Base-by-base conservation (phyloP, 2,797 vertebrate species). In the Dermochelys coriacea region DNA sequence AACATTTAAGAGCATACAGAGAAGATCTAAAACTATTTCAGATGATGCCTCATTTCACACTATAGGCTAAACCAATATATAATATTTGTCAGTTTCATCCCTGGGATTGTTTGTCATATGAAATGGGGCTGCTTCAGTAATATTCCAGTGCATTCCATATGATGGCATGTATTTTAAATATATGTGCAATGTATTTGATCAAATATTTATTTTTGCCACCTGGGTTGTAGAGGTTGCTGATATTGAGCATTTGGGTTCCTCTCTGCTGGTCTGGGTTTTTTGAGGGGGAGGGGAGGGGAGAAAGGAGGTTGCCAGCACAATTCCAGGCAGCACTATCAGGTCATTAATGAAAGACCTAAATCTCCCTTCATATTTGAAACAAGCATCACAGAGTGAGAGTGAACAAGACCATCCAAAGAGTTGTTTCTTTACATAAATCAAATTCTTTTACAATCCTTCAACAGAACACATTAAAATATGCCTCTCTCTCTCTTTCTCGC, bases 401-500 rank as follows among this genome's bases (percentile, higher is more conserved):
- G 88, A 89, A 55, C 0, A 1, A 89, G 78, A 91, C 86, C 71
- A 59, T 37, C 87, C 84, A 37, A 93, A 92, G 93, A 95, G 95
- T 93, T 96, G 71, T 95, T 96, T 96, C 91, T 97, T 93, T 91
- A 77, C 84, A 89, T 95, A 97, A 97, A 97, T 97, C 96, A 96
- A 94, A 95, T 97, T 96, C 91, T 97, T 96, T 95, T 97, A 92
- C 96, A 96, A 97, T 96, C 93, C 91, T 77, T 94, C 93, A 90
- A 71, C 92, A 85, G 31, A 95, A 93, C 16, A 1, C 95, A 94
- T 89, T 97, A 93, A 94, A 96, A 96, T 87, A 84, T 31, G 87
- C 90, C 88, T 92, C 91, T 91, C 96, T 95, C 50, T 41, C 5
- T 1, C 93, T 94, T 88, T 94, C 94, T 96, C 89, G 88, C 6